Evolutionary conservation across 2,797 vertebrate genomes (phyloP).

Genomic region (Gymnodraco acuticeps): DNA sequence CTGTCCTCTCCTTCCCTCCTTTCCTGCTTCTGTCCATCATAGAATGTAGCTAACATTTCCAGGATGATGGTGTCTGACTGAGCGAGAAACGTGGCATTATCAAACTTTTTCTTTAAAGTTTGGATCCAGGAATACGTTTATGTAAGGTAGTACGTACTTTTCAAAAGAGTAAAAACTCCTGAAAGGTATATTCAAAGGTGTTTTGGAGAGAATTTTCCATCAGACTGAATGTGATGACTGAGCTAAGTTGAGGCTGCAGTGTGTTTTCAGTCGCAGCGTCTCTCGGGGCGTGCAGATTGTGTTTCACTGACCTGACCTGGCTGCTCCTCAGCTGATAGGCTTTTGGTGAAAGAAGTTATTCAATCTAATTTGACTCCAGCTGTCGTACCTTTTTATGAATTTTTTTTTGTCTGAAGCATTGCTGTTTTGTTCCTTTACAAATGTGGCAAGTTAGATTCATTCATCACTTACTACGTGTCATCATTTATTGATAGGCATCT

Average conservation of each 20-base stretch:
- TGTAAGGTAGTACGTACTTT: neutral
- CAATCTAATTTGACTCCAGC: conserved; percentile 23
- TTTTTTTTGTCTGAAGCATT: neutral
- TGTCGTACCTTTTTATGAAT: conserved; percentile 12
- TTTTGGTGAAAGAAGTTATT: conserved; percentile 40
- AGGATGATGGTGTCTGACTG: neutral
- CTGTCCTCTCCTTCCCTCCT: conserved; percentile 1
- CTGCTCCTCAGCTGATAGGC: conserved; percentile 38
- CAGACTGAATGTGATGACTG: conserved; percentile 5
- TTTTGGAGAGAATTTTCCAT: conserved; percentile 12
- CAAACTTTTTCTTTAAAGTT: neutral
- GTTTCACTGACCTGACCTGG: conserved; percentile 49
- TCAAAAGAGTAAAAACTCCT: neutral
- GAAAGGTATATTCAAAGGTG: neutral
- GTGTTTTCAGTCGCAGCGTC: conserved; percentile 47
- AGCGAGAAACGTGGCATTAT: neutral
- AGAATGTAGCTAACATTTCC: neutral
- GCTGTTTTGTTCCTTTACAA: neutral
- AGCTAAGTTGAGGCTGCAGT: conserved; percentile 18
- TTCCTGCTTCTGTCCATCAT: neutral
- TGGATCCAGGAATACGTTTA: neutral
- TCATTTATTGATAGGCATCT: neutral
- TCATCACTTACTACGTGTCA: neutral
- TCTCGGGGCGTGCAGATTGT: conserved; percentile 32
- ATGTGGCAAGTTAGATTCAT: neutral